phyloP scores from a whole-genome alignment of 1,140 invertebrate genomes.

The Drosophila mojavensis region DNA sequence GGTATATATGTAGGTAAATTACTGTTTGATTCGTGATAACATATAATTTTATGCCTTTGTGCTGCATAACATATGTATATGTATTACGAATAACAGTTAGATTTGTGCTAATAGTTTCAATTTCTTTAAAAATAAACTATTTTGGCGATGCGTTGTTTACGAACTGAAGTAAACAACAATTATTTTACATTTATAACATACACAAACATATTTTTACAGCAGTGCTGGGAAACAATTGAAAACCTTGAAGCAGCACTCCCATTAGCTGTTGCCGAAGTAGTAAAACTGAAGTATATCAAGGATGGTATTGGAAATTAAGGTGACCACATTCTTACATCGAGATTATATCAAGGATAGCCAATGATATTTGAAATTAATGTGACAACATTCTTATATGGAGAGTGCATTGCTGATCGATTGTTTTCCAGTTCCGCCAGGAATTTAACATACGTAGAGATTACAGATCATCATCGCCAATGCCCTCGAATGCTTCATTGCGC shows the following conservation, averaged over 20 bases:
- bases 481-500: slow-evolving; percentile 95
- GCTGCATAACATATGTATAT: slow-evolving; percentile 19
- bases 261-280: not conserved
- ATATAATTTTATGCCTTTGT: slow-evolving; percentile 14
- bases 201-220: slow-evolving; percentile 13
- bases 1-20: slow-evolving; percentile 22
- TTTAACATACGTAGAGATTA: slow-evolving; percentile 38
- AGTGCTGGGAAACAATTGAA: slow-evolving; percentile 29
- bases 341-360: not conserved
- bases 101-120: slow-evolving; percentile 47
- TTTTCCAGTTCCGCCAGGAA: slow-evolving; percentile 7
- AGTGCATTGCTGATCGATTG: slow-evolving; percentile 6
- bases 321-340: not conserved
- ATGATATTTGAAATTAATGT: not conserved
- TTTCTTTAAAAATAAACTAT: slow-evolving; percentile 28
- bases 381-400: not conserved
- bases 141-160: slow-evolving; percentile 47
- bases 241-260: not conserved
- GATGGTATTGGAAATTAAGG: not conserved
- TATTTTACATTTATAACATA: slow-evolving; percentile 28
- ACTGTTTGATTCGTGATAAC: slow-evolving; percentile 8
- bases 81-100: slow-evolving; percentile 28
- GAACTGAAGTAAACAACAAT: slow-evolving; percentile 40
- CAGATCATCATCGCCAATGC: slow-evolving; percentile 95
- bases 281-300: not conserved